phyloP scores from a whole-genome alignment of 2,113 vertebrate genomes.

The Hypocryptadius cinnamomeus region DNA sequence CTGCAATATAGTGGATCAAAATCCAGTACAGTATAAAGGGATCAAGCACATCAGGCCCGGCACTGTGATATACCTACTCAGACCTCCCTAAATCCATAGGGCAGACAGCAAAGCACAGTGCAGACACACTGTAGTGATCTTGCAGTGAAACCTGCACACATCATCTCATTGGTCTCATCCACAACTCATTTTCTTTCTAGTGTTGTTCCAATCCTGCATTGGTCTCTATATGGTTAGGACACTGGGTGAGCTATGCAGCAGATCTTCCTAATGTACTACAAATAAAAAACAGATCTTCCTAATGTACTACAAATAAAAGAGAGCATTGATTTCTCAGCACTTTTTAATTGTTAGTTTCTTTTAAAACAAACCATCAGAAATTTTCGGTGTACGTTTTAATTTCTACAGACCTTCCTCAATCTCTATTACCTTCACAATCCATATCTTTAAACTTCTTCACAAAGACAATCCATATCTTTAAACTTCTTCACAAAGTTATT shows the following conservation, averaged over 20 bases:
- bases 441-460: not conserved
- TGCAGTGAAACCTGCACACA: not conserved
- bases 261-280: not conserved
- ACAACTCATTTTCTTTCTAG: not conserved
- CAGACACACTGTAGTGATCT: not conserved
- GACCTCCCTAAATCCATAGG: not conserved
- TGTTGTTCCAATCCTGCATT: too few species aligned
- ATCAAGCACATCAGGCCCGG: fast-evolving
- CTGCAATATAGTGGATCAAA: not conserved
- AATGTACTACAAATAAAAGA: not conserved
- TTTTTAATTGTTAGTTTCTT: not conserved
- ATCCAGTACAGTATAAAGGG: not conserved
- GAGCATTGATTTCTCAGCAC: not conserved
- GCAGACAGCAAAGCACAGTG: not conserved
- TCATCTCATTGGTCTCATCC: not conserved
- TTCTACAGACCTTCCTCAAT: not conserved
- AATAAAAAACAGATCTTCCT: too few species aligned
- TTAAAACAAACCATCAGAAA: not conserved
- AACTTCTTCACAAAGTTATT: not conserved
- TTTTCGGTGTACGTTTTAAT: not conserved
- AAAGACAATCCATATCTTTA: not conserved
- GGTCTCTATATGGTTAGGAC: not conserved
- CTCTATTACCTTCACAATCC: not conserved
- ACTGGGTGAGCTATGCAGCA: not conserved
- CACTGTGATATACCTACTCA: not conserved